These are phyloP conservation scores for Halcyon senegalensis DNA, from an alignment of 2,113 vertebrate species.

Conservation along the genomic window DNA sequence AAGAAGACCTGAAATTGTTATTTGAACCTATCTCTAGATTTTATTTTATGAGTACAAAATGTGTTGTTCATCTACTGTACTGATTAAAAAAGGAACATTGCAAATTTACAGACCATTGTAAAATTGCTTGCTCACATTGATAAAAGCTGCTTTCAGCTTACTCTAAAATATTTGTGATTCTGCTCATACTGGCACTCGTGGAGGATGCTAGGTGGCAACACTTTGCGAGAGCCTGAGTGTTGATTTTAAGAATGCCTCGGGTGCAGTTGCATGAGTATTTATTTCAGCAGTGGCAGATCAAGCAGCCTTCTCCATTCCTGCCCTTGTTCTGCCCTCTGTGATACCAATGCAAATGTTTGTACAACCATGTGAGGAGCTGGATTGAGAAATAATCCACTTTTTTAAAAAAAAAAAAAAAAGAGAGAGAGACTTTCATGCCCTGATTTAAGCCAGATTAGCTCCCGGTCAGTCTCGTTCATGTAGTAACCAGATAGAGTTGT, in stretches of 20 bases:
- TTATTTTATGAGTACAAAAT: conserved; percentile 42
- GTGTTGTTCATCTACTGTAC: conserved; percentile 40
- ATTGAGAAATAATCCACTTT: conserved; percentile 7
- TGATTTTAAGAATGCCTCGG: conserved; percentile 13
- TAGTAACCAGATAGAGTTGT: not conserved
- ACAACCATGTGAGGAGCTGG: not conserved
- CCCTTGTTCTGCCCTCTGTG: conserved; percentile 36
- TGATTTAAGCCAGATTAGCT: conserved; percentile 7
- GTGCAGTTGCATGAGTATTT: conserved; percentile 13
- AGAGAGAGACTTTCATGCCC: not conserved
- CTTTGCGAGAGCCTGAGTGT: not conserved
- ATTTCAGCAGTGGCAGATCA: conserved; percentile 19
- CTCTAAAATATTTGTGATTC: conserved; percentile 14
- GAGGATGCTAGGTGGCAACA: not conserved
- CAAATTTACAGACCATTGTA: conserved; percentile 44
- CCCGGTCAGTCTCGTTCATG: not conserved
- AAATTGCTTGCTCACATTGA: conserved; percentile 45
- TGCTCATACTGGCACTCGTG: not conserved
- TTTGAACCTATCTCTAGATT: conserved; percentile 15
- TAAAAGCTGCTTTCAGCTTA: conserved; percentile 26
- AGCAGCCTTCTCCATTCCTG: not conserved
- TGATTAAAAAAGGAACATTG: conserved; percentile 50
- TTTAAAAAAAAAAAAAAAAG: not conserved
- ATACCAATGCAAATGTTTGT: conserved; percentile 45
- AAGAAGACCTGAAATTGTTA: conserved; percentile 25